Evolutionary conservation across 2,888 invertebrate genomes (phyloP).

Genomic region (Nasonia oneida): DNA sequence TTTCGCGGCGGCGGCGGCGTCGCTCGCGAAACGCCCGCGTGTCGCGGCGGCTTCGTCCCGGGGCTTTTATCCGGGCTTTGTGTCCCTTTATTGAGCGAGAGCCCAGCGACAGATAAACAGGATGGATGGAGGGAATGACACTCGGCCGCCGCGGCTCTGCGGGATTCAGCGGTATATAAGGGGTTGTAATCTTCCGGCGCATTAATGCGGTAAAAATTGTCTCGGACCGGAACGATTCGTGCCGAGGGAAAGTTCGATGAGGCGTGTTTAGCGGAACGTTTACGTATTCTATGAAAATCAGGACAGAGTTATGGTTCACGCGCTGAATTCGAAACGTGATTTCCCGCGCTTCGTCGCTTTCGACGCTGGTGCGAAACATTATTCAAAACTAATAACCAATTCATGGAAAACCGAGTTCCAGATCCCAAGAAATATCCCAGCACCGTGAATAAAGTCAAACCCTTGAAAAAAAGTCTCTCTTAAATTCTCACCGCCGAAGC

Average conservation of each 20-base stretch:
- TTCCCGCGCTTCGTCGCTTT: not conserved
- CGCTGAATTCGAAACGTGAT: not conserved
- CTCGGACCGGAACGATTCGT: not conserved
- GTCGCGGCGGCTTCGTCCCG: not conserved
- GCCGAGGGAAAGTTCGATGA: not conserved
- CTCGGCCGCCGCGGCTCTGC: not conserved
- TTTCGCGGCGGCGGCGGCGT: not conserved
- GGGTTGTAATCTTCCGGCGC: conserved; percentile 1
- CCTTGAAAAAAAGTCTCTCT: not conserved
- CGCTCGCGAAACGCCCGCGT: not conserved
- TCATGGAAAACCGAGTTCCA: too few species aligned
- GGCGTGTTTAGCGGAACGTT: not conserved
- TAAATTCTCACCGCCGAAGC: not conserved
- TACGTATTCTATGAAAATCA: not conserved
- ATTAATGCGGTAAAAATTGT: conserved; percentile 20
- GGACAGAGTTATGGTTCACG: not conserved
- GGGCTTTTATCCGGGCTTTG: conserved; percentile 26
- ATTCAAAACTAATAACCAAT: not conserved
- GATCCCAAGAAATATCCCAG: not conserved
- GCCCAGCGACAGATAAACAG: not conserved
- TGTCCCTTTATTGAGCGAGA: conserved; percentile 29
- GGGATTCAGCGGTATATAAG: not conserved
- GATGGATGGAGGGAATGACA: not conserved
- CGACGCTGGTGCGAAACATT: not conserved
- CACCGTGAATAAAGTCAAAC: not conserved